phyloP scores from a whole-genome alignment of 1,140 invertebrate genomes.

The Dermatophagoides farinae region DNA sequence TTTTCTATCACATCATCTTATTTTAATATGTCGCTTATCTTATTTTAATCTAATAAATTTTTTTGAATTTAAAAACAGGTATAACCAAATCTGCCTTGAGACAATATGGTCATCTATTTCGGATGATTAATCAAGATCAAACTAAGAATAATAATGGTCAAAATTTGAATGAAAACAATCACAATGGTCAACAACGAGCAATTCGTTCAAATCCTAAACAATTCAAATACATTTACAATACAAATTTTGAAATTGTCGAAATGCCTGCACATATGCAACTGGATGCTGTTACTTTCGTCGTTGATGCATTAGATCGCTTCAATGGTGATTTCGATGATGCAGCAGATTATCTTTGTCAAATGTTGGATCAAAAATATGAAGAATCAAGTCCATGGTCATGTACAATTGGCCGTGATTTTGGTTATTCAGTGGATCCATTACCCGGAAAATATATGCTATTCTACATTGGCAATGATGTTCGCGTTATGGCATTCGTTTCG shows the following conservation, averaged over 20 bases:
- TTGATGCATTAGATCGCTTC: neutral
- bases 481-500: slow-evolving; percentile 7
- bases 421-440: neutral
- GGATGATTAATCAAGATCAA: too few species aligned
- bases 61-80: neutral
- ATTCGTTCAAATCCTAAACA: neutral
- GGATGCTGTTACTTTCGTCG: slow-evolving; percentile 4
- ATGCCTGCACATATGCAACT: slow-evolving; percentile 11
- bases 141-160: too few species aligned
- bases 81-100: too few species aligned
- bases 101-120: too few species aligned
- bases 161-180: too few species aligned
- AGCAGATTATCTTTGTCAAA: slow-evolving; percentile 3
- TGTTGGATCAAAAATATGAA: slow-evolving; percentile 5
- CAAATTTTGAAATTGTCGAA: slow-evolving; percentile 10
- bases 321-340: neutral
- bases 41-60: neutral
- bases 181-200: neutral
- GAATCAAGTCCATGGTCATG: slow-evolving; percentile 5
- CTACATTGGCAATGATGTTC: slow-evolving; percentile 8
- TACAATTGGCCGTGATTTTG: neutral
- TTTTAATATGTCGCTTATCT: too few species aligned
- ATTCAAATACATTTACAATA: neutral
- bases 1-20: too few species aligned
- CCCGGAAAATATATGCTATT: slow-evolving; percentile 11